Base-by-base conservation (phyloP, 2,113 vertebrate genomes). In the Noturus placidus region DNA sequence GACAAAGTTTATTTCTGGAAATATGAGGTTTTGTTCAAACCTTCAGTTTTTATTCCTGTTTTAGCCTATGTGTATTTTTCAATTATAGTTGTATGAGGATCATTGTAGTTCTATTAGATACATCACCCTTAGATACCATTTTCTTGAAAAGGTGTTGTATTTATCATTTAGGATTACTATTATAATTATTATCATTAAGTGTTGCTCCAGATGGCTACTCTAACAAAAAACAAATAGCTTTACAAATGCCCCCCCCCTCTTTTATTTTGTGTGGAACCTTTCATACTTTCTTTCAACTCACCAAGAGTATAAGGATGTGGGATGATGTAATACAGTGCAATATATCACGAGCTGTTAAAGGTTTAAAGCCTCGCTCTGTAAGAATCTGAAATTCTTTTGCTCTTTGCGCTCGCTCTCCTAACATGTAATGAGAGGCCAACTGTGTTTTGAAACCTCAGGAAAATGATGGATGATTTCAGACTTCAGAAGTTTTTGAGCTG, bases 251-350 rank as follows among this genome's bases (percentile, higher is more conserved):
- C 4, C 35, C 20, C 22, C 22, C 1, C 52, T n/a, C 25, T 33
- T 19, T 35, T 38, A 25, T 54, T 25, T 35, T 35, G 10, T 56
- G 59, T 82, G 30, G 1, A 5, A 19, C n/a, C 67, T 5, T 2
- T 46, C 4, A 20, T 13, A 25, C 56, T 46, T 50, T 59, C 17
- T 46, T n/a, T 54, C 22, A 50, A 52, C 56, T 14, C 27, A 13
- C 15, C 15, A 14, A 22, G 57, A 77, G 56, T 5, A 50, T 30
- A 59, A 86, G 84, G 13, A 11, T 42, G 14, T 17, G n/a, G 27
- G 33, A 50, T 86, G 56, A 86, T 77, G 84, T 86, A 86, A 86
- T 46, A 15, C 3, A 19, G 4, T 20, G 72, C 59, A 86, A 76
- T 42, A 42, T 30, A n/a, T 35, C 8, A 27, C 19, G 6, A 20